Evolutionary conservation across 2,113 vertebrate species (phyloP), one percentile per base, ranked within the genome.

Genomic region (Heloderma charlesbogerti): DNA sequence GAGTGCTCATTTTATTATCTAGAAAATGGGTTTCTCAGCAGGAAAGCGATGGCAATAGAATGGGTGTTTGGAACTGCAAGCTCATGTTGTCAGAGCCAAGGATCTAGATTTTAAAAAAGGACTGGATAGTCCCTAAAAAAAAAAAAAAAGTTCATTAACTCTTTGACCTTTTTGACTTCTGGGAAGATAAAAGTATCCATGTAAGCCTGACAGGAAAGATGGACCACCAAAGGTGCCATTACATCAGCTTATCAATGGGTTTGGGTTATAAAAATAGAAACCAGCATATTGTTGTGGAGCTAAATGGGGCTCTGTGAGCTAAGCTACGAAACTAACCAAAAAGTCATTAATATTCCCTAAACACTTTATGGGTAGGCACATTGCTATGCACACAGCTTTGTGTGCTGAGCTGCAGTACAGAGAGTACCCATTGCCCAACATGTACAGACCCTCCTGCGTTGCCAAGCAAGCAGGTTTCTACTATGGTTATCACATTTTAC

Each of bases 201-300:
- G 95, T 95, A 93, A 95, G 93, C 91, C 93, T 95, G 96, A 95
- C 94, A 25, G 92, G 96, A 96, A 96, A 95, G 88, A 96, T 91
- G 93, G 98, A 95, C 98, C 98, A 98, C 98, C 98, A 97, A 98
- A 97, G 97, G 71, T 84, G 94, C 37, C 0, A 0, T 67, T 66
- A 1, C 80, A 45, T 16, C 79, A 54, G 0, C 82, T 91, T 84
- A 5, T 3, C 8, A 90, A 88, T 6, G 1, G 67, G 45, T 90
- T 81, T 37, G 0, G 37, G 0, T 2, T 66, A 43, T 9, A 82
- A 63, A 48, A 93, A 89, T 48, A 78, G 80, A 60, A 95, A 83
- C 45, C 4, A 0, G 79, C 51, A 87, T n/a, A 54, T 6, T 66
- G 77, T n/a, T 89, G 63, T 72, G 51, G 18, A 85, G 0, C 69